Conservation (phyloP, 2,113 vertebrate genomes). For the Natator depressus region DNA sequence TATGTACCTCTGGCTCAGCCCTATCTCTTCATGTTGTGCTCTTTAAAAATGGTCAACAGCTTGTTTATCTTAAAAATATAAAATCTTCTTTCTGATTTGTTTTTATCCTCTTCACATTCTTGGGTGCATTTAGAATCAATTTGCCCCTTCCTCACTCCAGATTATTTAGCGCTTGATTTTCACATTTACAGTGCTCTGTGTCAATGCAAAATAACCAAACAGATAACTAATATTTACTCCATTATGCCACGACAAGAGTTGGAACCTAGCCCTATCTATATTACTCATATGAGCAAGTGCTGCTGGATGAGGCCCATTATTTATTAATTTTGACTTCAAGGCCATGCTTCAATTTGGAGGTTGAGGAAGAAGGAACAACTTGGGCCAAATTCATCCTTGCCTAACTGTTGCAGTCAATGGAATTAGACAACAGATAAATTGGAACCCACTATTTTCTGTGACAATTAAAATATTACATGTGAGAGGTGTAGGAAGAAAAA, state of each 20-base stretch:
- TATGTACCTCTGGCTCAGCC: background rate
- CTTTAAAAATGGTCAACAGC: background rate
- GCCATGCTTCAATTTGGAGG: background rate
- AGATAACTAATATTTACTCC: background rate
- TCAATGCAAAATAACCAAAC: background rate
- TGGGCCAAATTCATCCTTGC: rapidly evolving
- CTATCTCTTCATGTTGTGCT: background rate
- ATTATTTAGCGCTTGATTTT: slow-evolving; percentile 19
- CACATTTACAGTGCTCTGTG: rapidly evolving
- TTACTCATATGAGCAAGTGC: rapidly evolving
- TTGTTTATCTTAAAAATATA: background rate
- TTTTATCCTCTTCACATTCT: background rate
- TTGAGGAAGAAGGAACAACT: background rate
- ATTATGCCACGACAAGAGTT: background rate
- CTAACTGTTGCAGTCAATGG: rapidly evolving
- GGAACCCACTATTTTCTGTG: rapidly evolving
- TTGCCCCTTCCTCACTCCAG: slow-evolving; percentile 22
- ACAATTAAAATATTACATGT: rapidly evolving
- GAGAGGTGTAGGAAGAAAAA: background rate
- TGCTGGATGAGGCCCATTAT: background rate
- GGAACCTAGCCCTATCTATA: background rate
- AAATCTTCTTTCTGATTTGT: background rate
- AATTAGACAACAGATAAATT: rapidly evolving
- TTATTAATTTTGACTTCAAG: background rate
- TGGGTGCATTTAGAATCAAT: rapidly evolving